Percentiles rank a stretch among this genome's conserved stretches.
phyloP scores from a whole-genome alignment of 2,888 invertebrate species.

The Onthophagus sagittarius region DNA sequence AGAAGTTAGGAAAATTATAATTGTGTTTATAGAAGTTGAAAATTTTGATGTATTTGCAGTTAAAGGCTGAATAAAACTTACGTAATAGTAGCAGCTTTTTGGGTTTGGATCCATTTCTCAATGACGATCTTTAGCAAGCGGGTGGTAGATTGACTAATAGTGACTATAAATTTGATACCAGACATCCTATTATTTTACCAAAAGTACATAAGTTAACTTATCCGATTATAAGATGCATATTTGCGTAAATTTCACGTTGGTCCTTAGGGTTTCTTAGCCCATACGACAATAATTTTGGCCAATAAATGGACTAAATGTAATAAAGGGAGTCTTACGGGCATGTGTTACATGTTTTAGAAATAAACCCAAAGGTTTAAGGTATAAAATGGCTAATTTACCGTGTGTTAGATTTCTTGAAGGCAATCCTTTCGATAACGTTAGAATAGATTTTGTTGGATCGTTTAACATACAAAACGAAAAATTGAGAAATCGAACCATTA shows the following conservation, averaged over 20 bases:
- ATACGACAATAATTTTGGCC: slow-evolving; percentile 32
- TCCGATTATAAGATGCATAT: slow-evolving; percentile 22
- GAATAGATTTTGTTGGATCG: slow-evolving; percentile 26
- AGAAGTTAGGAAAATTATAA: slow-evolving; percentile 19
- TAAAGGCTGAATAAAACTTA: too few relatives aligned
- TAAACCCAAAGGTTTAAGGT: not conserved
- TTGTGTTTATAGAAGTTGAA: slow-evolving; percentile 16
- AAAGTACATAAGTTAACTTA: too few relatives aligned
- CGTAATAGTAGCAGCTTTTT: too few relatives aligned
- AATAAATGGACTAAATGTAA: slow-evolving; percentile 23
- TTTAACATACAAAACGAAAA: slow-evolving; percentile 26
- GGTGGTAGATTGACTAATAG: not conserved
- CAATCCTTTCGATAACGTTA: slow-evolving; percentile 24
- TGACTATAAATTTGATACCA: too few relatives aligned
- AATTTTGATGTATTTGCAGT: not conserved
- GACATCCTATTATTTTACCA: too few relatives aligned
- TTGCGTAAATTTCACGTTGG: slow-evolving; percentile 26
- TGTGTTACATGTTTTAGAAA: slow-evolving; percentile 24
- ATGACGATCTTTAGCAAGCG: slow-evolving; percentile 5
- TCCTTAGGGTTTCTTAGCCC: slow-evolving; percentile 23
- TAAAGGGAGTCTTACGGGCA: slow-evolving; percentile 19
- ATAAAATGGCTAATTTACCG: slow-evolving; percentile 19
- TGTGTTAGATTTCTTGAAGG: not conserved
- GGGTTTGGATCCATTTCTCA: too few relatives aligned
- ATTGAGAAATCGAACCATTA: slow-evolving; percentile 22